Evolutionary conservation across 2,888 invertebrate genomes (phyloP).

Genomic region (Sympetrum striolatum): DNA sequence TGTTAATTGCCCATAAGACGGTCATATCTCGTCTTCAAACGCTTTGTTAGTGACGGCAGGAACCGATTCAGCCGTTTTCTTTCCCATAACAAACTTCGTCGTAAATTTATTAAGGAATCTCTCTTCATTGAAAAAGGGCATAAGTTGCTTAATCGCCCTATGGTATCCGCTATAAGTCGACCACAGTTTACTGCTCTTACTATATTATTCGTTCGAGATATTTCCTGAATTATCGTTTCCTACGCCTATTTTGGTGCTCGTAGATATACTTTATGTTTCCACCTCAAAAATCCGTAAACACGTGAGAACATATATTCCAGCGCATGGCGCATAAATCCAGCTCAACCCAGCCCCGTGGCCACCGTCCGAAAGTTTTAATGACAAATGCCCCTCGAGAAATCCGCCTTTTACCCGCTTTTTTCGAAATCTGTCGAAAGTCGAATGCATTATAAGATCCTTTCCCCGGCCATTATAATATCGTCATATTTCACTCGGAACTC

Average conservation of each 20-base stretch:
- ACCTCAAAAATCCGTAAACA: neutral
- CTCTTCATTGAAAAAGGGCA: too few relatives aligned
- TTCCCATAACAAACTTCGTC: too few relatives aligned
- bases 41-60: too few relatives aligned
- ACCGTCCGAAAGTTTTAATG: neutral
- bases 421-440: neutral
- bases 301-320: neutral
- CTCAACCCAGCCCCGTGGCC: neutral
- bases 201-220: too few relatives aligned
- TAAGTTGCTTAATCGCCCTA: too few relatives aligned
- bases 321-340: neutral
- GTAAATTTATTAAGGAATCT: too few relatives aligned
- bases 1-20: too few relatives aligned
- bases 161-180: too few relatives aligned
- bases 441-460: neutral
- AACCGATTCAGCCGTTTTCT: too few relatives aligned
- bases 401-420: neutral
- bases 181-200: too few relatives aligned
- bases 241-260: neutral
- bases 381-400: neutral
- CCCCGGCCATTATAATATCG: slow-evolving; percentile 25
- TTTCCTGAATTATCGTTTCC: neutral
- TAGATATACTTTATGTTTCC: neutral
- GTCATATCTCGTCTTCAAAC: too few relatives aligned
- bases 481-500: slow-evolving; percentile 33